Conservation (phyloP, 2,888 invertebrate species). For the Tetranychus piercei region DNA sequence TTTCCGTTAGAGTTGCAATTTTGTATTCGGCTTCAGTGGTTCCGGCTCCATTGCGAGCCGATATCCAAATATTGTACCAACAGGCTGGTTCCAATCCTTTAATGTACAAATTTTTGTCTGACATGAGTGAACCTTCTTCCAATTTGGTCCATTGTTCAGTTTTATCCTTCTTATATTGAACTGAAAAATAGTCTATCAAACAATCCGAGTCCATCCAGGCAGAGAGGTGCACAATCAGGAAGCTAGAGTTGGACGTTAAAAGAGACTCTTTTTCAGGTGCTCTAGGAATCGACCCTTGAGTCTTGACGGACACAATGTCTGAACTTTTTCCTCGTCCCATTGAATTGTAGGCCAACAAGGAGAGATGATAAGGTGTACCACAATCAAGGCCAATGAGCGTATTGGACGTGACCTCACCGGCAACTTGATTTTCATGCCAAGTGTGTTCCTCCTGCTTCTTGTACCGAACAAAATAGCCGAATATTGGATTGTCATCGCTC, state of each 20-base stretch:
- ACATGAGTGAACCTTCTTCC: not conserved
- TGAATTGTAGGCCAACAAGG: not conserved
- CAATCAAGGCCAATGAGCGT: not conserved
- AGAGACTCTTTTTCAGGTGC: constrained; percentile 11
- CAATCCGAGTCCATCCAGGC: constrained; percentile 7
- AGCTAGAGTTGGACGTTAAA: constrained; percentile 7
- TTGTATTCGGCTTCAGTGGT: constrained; percentile 32
- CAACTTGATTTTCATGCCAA: constrained; percentile 12
- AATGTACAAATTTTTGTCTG: constrained; percentile 2
- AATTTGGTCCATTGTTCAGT: constrained; percentile 3
- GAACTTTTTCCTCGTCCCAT: constrained; percentile 9
- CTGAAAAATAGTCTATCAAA: constrained; percentile 11
- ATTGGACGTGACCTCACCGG: not conserved
- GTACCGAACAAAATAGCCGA: constrained; percentile 9
- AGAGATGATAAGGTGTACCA: constrained; percentile 4
- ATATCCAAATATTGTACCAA: constrained; percentile 12
- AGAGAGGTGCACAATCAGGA: not conserved
- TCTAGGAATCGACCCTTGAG: constrained; percentile 6
- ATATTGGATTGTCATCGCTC: constrained; percentile 9
- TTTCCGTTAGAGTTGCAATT: constrained; percentile 31
- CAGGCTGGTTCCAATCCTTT: not conserved
- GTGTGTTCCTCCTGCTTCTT: constrained; percentile 11
- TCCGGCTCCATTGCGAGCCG: constrained; percentile 12
- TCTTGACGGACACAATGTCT: constrained; percentile 12
- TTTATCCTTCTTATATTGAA: constrained; percentile 9